Base-by-base conservation (phyloP, 2,113 vertebrate species). In the Heptranchias perlo region DNA sequence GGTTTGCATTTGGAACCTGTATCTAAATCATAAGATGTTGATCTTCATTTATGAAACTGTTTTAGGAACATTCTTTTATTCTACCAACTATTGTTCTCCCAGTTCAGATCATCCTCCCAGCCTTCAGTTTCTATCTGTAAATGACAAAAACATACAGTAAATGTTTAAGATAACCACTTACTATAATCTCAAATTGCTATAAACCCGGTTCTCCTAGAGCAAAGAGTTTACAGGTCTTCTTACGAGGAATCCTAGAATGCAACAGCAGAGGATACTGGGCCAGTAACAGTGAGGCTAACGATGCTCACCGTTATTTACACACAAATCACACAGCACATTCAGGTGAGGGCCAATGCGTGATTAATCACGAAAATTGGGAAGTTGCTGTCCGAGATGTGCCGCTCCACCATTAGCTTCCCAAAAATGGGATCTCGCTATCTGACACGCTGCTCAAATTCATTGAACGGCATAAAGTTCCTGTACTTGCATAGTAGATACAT, bases 71-170 rank as follows among this genome's bases (percentile, higher is more conserved):
- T 91, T 91, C 87, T 49, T 86, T 25, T 11, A 65, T 67, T 73
- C 65, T 69, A 99, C 98, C 99, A 99, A 97, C 96, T 96, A 23
- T 96, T 97, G 67, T 99, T 98, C 96, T 98, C 99, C 99, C 99
- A 99, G 97, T 98, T 98, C 96, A 99, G 97, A 18, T 99, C 99
- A 96, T 99, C 98, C 94, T 97, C 99, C 99, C 99, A 99, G 97
- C 99, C 99, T 96, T 98, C 97, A 35, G 98, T 96, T 97, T 99
- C 99, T 65, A 97, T 97, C 99, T 99, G 97, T 96, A 96, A 97
- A 58, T 96, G 69, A n/a, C 14, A 96, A 49, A n/a, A 97, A 65
- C 96, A 23, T 54, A 44, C 39, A 94, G 18, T 39, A 93, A 96
- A 76, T 28, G 10, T 39, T 96, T 58, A 0, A 5, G 65, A 69